phyloP scores from a whole-genome alignment of 1,140 invertebrate genomes.

The Penaeus chinensis region DNA sequence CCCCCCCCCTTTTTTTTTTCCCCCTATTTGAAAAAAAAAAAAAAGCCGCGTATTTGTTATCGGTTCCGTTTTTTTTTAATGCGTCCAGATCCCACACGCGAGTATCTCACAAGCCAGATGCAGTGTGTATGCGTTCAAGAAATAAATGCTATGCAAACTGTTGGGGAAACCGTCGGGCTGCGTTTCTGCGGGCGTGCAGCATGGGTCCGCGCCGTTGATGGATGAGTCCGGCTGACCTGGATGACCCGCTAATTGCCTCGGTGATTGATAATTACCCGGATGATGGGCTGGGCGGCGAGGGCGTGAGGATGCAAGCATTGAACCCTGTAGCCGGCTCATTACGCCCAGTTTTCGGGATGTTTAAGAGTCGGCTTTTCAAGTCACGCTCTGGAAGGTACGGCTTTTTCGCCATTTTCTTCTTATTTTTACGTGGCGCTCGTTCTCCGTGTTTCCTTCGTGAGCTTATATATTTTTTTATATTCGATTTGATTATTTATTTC shows the following conservation, averaged over 20 bases:
- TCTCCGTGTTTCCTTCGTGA: not conserved
- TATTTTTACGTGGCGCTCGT: not conserved
- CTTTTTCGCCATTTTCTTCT: not conserved
- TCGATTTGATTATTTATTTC: too few species aligned
- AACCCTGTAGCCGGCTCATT: constrained; percentile 30
- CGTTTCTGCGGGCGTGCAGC: too few species aligned
- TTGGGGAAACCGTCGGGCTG: too few species aligned
- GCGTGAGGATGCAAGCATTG: constrained; percentile 35
- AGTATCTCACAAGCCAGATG: too few species aligned
- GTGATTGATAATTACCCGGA: constrained; percentile 52
- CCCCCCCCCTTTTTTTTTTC: too few species aligned
- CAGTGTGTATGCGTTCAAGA: too few species aligned
- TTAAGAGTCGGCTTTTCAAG: constrained; percentile 21
- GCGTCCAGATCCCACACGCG: too few species aligned
- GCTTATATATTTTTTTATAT: too few species aligned
- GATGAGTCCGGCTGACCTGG: constrained; percentile 18
- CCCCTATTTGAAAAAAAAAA: too few species aligned
- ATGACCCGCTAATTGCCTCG: constrained; percentile 42
- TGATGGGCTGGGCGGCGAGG: constrained; percentile 31
- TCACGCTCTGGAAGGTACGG: constrained; percentile 1
- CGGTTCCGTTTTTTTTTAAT: too few species aligned
- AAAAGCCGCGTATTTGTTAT: too few species aligned
- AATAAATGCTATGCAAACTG: too few species aligned
- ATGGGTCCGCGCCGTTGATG: constrained; percentile 11
- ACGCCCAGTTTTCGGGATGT: constrained; percentile 28